Evolutionary conservation across 1,140 invertebrate species (phyloP), one percentile per base, ranked within the genome.

Genomic region (Psilanteris sp.): DNA sequence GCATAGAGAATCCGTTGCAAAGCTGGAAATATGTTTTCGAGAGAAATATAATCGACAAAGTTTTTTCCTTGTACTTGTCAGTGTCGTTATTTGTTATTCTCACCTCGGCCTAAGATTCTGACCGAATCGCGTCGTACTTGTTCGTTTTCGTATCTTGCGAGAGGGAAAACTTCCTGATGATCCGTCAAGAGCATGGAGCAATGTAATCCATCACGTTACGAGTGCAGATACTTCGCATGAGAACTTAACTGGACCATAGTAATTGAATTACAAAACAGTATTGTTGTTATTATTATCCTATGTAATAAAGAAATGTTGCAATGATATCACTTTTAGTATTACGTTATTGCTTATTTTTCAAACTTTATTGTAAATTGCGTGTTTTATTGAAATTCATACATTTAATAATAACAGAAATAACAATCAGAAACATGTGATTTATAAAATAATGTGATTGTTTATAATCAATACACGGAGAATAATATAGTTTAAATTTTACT

Each of bases 181-280:
- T 86, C 85, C 81, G 85, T 88, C 86, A 87, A 79, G 78, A 78
- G 76, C 71, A 52, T 76, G 78, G 72, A 81, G 78, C 83, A 81
- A 78, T 83, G 78, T 85, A 87, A 88, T 88, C 85, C 84, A 87
- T 88, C 85, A 88, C 79, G 75, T 77, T 71, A 78, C 48, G 46
- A 70, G 54, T 72, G 34, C 76, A 74, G 75, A 67, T 78, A 75
- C 62, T 68, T 55, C 62, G 48, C 71, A 54, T 75, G 71, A 54
- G 54, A 75, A 67, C 55, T 75, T 67, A 61, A 75, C 62, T 68
- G 62, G 55, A 61, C 61, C 29, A 43, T 31, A 24, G 18, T 67
- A 75, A 75, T 67, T 61, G 24, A 11, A 74, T 74, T 67, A 67
- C 37, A 46, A 54, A 32, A 10, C 3, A 29, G 18, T 3, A 27